A percentile compares a stretch with the other conserved stretches of the same genome.
phyloP scores from a whole-genome alignment of 2,888 invertebrate species.

The Agonopterix alstromeriana region DNA sequence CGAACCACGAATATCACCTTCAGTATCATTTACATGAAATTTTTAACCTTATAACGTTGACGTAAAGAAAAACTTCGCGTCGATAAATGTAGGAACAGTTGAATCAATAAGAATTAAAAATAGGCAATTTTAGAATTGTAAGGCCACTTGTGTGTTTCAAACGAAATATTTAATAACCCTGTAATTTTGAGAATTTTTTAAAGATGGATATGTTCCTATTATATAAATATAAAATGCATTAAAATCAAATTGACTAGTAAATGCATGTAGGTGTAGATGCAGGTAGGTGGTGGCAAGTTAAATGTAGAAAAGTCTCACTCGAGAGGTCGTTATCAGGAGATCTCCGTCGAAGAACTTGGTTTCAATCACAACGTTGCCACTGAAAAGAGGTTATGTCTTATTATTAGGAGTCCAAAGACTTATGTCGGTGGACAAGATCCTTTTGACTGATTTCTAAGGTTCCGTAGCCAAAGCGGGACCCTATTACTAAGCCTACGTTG shows the following conservation, averaged over 20 bases:
- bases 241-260: slow-evolving; percentile 39
- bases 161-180: slow-evolving; percentile 3
- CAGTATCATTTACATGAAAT: too few relatives aligned
- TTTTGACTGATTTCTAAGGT: too few relatives aligned
- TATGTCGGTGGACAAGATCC: too few relatives aligned
- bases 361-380: slow-evolving; percentile 97
- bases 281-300: slow-evolving; percentile 57
- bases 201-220: slow-evolving; percentile 3
- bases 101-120: too few relatives aligned
- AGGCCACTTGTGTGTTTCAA: slow-evolving; percentile 20
- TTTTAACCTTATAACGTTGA: too few relatives aligned
- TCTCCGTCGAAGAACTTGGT: slow-evolving; percentile 98
- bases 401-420: too few relatives aligned
- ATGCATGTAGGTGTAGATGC: slow-evolving; percentile 20
- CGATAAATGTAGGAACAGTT: too few relatives aligned
- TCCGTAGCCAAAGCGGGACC: too few relatives aligned
- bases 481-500: too few relatives aligned
- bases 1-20: too few relatives aligned
- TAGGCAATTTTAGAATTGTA: slow-evolving; percentile 7
- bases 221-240: slow-evolving; percentile 13
- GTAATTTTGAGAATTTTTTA: slow-evolving; percentile 1
- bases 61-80: too few relatives aligned
- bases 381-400: slow-evolving; percentile 57
- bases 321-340: slow-evolving; percentile 94
- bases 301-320: slow-evolving; percentile 95